Evolutionary conservation across 2,113 vertebrate genomes (phyloP), one percentile per base, ranked within the genome.

Genomic region (Elanoides forficatus): DNA sequence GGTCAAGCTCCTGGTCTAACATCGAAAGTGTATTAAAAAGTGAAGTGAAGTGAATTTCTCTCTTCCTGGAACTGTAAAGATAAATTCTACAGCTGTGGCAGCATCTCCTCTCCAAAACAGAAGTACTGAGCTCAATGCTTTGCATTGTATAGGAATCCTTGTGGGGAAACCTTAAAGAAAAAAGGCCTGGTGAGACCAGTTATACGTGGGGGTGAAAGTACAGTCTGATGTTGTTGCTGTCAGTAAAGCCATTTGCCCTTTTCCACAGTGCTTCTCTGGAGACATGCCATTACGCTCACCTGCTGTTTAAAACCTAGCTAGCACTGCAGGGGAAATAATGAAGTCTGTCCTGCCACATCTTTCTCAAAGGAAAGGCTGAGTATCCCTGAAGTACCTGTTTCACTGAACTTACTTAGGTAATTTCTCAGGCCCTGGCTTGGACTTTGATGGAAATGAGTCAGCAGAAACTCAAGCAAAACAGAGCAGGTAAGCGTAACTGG

Each of bases 171-270:
- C 32, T 66, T 18, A 86, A 65, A 82, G 27, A 52, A 76, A 74
- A 63, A n/a, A 18, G 1, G 0, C 67, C 62, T 72, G 52, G 4
- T 60, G 15, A 65, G 3, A 65, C 9, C 3, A 53, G 60, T 65
- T 34, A 56, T 6, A 59, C 6, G 15, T 0, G 0, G 6, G 30
- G 2, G 3, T 62, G 7, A 48, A 92, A 86, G 14, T 27, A 53
- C 8, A 74, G 16, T 40, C n/a, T 68, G 62, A 29, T 58, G 26
- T 26, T 58, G 13, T 2, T 82, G 15, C 11, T 82, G 40, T n/a
- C 76, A 52, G 17, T 36, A 86, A 65, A 73, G 2, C 4, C 42
- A 7, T n/a, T 15, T 75, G 13, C 5, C 17, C 22, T 75, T 71
- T 79, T 52, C 50, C 36, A 63, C 16, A 22, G 25, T 23, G 9